Percentiles rank a stretch among this genome's conserved stretches.
Conservation (phyloP, 2,113 vertebrate genomes). For the Triplophysa siluroides region DNA sequence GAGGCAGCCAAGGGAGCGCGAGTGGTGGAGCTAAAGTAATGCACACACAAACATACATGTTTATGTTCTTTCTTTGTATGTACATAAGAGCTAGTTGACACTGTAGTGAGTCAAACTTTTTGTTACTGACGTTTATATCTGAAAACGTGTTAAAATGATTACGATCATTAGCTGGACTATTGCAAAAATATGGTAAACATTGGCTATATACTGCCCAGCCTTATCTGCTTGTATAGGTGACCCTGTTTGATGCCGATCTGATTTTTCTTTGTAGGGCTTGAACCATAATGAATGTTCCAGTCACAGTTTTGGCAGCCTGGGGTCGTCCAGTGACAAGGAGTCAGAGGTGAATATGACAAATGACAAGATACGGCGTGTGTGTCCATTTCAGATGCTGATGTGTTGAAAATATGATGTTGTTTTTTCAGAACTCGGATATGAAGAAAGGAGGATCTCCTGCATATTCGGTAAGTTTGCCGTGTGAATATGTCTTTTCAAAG, state of each 20-base stretch:
- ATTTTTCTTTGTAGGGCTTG: slow-evolving; percentile 79
- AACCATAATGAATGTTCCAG: slow-evolving; percentile 97
- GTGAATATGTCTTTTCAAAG: background rate
- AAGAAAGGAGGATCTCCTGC: slow-evolving; percentile 78
- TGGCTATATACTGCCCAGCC: no score
- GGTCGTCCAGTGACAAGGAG: slow-evolving; percentile 98
- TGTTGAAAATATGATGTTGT: background rate
- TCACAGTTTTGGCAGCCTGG: slow-evolving; percentile 98
- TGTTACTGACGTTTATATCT: no score
- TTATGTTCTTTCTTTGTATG: no score
- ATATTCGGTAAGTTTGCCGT: slow-evolving; percentile 73
- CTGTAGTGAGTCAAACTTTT: no score
- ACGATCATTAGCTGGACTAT: no score
- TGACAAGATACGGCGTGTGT: background rate
- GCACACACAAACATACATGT: slow-evolving; percentile 16
- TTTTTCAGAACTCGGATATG: slow-evolving; percentile 74
- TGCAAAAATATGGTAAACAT: no score
- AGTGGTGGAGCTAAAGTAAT: slow-evolving; percentile 94
- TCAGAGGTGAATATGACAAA: slow-evolving; percentile 83
- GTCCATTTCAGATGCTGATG: no score
- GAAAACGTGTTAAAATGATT: no score
- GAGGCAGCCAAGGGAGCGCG: slow-evolving; percentile 93
- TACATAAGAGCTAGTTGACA: no score
- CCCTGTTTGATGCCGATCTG: slow-evolving; percentile 45
- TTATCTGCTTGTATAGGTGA: background rate